Evolutionary conservation across 2,113 vertebrate genomes (phyloP).

Genomic region (Ochotona princeps): DNA sequence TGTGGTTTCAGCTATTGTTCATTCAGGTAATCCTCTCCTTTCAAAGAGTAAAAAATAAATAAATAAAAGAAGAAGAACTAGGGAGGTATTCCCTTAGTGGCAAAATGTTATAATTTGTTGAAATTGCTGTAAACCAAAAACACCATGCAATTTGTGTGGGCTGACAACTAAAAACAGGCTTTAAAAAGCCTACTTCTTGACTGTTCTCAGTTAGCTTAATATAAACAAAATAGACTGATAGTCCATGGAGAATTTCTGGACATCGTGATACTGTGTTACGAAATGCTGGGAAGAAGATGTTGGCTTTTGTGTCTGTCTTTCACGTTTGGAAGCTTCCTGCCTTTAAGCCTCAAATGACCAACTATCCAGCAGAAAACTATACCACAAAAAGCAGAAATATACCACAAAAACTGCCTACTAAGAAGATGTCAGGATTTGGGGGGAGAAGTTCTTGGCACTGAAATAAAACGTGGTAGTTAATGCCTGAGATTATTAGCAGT

Average conservation of each 20-base stretch:
- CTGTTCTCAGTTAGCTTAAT: constrained; percentile 68
- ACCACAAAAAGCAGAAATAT: no score
- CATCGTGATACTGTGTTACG: accelerated
- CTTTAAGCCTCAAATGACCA: constrained; percentile 34
- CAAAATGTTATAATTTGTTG: constrained; percentile 69
- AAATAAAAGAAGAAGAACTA: neutral
- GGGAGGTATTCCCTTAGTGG: constrained; percentile 44
- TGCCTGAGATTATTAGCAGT: neutral
- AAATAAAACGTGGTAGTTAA: neutral
- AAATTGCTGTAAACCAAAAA: constrained; percentile 72
- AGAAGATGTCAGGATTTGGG: neutral
- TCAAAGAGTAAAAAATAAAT: constrained; percentile 13
- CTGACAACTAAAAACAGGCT: constrained; percentile 73
- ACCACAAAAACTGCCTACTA: neutral
- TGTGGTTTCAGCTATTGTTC: constrained; percentile 38
- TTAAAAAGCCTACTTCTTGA: constrained; percentile 66
- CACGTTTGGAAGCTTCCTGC: constrained; percentile 25
- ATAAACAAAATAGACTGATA: constrained; percentile 28
- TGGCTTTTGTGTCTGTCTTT: neutral
- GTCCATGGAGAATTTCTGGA: constrained; percentile 54
- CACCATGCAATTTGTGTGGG: constrained; percentile 73
- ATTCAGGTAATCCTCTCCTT: constrained; percentile 52
- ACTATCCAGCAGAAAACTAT: neutral
- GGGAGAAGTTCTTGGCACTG: neutral
- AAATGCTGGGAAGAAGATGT: neutral